These are phyloP conservation scores for Temnothorax unifasciatus DNA, from an alignment of 2,888 invertebrate genomes.

Conservation along the genomic window DNA sequence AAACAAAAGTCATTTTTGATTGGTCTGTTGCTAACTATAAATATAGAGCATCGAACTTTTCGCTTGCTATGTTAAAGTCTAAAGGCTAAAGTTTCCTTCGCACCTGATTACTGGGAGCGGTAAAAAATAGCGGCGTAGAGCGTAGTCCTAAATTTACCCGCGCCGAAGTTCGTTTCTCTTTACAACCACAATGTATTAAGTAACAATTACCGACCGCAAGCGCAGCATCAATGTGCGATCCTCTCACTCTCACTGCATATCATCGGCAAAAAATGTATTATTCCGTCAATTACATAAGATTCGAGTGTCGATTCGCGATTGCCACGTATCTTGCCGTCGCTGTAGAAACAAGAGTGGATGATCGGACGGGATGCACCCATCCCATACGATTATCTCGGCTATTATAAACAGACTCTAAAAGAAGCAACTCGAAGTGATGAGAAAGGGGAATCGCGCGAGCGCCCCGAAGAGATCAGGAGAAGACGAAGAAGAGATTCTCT, in stretches of 20 bases:
- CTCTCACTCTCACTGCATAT: neutral
- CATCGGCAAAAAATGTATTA: slow-evolving; percentile 39
- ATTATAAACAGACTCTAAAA: slow-evolving; percentile 62
- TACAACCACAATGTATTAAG: slow-evolving; percentile 54
- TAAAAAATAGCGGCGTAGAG: slow-evolving; percentile 34
- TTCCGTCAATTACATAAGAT: slow-evolving; percentile 45
- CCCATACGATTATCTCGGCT: slow-evolving; percentile 66
- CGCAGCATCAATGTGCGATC: slow-evolving; percentile 15
- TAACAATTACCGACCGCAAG: slow-evolving; percentile 51
- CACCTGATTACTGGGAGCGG: slow-evolving; percentile 44
- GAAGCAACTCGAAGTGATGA: slow-evolving; percentile 64
- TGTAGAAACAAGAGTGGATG: slow-evolving; percentile 62
- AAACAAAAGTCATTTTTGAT: neutral
- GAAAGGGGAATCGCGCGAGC: slow-evolving; percentile 67
- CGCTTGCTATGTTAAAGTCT: slow-evolving; percentile 8
- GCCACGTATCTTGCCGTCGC: slow-evolving; percentile 53
- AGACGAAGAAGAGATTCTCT: slow-evolving; percentile 61
- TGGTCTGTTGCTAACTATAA: too few relatives aligned
- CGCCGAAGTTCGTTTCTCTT: slow-evolving; percentile 42
- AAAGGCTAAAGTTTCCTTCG: slow-evolving; percentile 20
- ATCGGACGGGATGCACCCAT: slow-evolving; percentile 59
- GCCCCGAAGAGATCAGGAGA: slow-evolving; percentile 52
- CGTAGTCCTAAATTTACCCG: slow-evolving; percentile 42
- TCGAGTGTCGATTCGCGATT: slow-evolving; percentile 55
- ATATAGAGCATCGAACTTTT: neutral